Evolutionary conservation across 2,797 vertebrate genomes (phyloP).

Genomic region (Sebastes paucispinis): DNA sequence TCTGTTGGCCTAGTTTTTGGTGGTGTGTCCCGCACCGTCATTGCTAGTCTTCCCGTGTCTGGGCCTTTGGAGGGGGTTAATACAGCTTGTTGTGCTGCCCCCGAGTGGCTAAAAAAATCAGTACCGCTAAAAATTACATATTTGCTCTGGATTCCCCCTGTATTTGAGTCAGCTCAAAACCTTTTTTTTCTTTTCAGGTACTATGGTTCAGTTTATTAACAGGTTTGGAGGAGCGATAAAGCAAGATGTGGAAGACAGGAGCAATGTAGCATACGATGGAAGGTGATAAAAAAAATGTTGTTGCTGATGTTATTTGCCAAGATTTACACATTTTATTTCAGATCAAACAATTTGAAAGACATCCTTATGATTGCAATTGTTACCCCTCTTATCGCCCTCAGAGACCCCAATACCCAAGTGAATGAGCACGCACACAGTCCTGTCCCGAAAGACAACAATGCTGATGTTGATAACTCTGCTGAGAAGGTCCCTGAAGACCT

Average conservation of each 20-base stretch:
- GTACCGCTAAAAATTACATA: too few relatives aligned
- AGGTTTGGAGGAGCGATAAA: conserved; percentile 46
- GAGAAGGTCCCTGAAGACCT: conserved; percentile 69
- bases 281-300: conserved; percentile 34
- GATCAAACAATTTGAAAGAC: not conserved
- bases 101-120: not conserved
- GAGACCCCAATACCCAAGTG: conserved; percentile 20
- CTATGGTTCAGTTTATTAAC: conserved; percentile 65
- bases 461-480: conserved; percentile 15
- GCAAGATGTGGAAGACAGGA: conserved; percentile 49
- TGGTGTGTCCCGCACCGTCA: too few relatives aligned
- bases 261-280: conserved; percentile 33
- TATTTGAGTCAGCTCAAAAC: not conserved
- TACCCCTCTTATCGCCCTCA: conserved; percentile 2
- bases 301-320: not conserved
- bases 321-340: not conserved
- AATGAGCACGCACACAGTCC: not conserved
- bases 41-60: too few relatives aligned
- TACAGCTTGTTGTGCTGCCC: not conserved
- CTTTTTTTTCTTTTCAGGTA: conserved; percentile 38
- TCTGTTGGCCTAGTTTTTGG: too few relatives aligned
- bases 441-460: conserved; percentile 4
- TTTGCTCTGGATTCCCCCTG: not conserved
- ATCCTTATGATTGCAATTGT: not conserved
- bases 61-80: not conserved